These are phyloP conservation scores for Malurus leucopterus DNA, from an alignment of 2,797 vertebrate species.

Conservation along the genomic window DNA sequence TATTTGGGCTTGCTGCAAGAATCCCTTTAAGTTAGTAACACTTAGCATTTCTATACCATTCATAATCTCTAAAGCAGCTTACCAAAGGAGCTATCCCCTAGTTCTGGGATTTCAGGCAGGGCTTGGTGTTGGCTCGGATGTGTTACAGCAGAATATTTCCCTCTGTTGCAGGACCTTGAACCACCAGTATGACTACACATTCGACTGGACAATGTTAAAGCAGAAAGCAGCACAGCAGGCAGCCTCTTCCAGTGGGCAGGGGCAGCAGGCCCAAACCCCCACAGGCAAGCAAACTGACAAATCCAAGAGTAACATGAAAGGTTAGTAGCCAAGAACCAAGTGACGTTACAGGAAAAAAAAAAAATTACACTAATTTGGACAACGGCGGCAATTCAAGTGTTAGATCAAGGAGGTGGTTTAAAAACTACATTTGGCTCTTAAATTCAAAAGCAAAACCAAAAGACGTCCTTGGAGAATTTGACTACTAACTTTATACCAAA, in stretches of 20 bases:
- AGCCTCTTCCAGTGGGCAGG: slow-evolving; percentile 97
- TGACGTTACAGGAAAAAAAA: slow-evolving; percentile 86
- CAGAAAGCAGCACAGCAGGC: slow-evolving; percentile 99
- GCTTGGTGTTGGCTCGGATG: neutral
- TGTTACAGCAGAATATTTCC: neutral
- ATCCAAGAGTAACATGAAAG: slow-evolving; percentile 99
- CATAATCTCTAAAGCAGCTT: slow-evolving; percentile 3
- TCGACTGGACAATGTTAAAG: slow-evolving; percentile 99
- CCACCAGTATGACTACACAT: slow-evolving; percentile 99
- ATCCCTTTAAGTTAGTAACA: slow-evolving; percentile 4
- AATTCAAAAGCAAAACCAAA: slow-evolving; percentile 81
- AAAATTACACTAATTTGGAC: slow-evolving; percentile 80
- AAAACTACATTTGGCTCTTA: slow-evolving; percentile 81
- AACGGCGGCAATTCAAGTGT: slow-evolving; percentile 72
- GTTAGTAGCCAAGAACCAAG: slow-evolving; percentile 99
- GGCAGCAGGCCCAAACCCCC: slow-evolving; percentile 98
- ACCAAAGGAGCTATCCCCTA: neutral
- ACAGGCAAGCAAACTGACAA: slow-evolving; percentile 99
- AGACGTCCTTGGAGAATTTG: slow-evolving; percentile 99
- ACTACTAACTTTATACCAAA: slow-evolving; percentile 99
- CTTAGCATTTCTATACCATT: neutral
- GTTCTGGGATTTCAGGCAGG: neutral
- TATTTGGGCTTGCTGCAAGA: slow-evolving; percentile 5
- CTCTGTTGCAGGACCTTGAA: slow-evolving; percentile 88
- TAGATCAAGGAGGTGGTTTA: slow-evolving; percentile 85